Percentiles rank a stretch among this genome's conserved stretches.
These are phyloP conservation scores for Himantopus leucocephalus DNA, from an alignment of 2,113 vertebrate species.

Conservation along the genomic window DNA sequence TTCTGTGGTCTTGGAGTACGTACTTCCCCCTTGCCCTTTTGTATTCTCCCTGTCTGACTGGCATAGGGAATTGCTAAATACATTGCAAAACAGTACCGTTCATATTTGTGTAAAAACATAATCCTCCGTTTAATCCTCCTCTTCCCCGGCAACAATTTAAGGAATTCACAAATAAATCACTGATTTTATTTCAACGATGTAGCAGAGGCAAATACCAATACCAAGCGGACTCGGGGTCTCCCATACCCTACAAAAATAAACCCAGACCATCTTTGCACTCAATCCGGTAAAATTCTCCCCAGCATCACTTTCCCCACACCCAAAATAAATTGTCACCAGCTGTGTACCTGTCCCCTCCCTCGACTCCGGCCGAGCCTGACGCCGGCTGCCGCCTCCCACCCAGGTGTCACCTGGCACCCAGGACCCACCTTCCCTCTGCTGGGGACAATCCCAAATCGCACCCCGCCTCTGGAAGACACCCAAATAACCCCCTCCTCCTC, in stretches of 20 bases:
- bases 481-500: background rate
- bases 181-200: background rate
- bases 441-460: background rate
- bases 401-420: background rate
- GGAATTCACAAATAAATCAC: slow-evolving; percentile 53
- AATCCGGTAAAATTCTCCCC: background rate
- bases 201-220: background rate
- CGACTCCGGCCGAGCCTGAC: accelerated
- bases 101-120: background rate
- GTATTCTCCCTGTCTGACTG: background rate
- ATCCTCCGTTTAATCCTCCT: background rate
- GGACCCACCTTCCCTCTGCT: background rate
- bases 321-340: background rate
- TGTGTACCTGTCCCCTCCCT: background rate
- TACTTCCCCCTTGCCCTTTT: background rate
- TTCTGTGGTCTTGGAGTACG: background rate
- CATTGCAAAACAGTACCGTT: background rate
- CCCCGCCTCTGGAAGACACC: background rate
- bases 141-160: background rate
- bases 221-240: background rate
- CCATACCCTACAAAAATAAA: background rate
- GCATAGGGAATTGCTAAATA: background rate
- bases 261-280: background rate
- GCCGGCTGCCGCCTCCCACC: background rate
- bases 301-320: background rate